phyloP scores from a whole-genome alignment of 2,113 vertebrate genomes.

The Petrocephalus zakoni region DNA sequence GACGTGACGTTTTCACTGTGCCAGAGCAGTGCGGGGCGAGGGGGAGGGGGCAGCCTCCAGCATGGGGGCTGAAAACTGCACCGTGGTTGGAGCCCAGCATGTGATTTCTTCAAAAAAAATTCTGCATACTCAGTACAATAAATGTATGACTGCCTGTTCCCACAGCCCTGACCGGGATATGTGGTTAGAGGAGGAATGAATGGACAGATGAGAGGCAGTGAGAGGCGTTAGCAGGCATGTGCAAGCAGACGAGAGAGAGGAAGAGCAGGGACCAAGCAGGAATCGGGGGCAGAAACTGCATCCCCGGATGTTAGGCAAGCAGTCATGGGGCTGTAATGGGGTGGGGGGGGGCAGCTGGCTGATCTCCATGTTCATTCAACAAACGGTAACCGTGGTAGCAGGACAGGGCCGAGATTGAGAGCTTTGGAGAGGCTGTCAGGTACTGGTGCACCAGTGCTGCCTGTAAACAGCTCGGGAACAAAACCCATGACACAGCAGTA shows the following conservation, averaged over 20 bases:
- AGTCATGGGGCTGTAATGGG: not conserved
- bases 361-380: conserved; percentile 27
- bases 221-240: not conserved
- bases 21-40: not conserved
- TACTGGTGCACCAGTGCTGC: conserved; percentile 25
- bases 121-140: not conserved
- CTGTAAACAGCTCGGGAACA: conserved; percentile 41
- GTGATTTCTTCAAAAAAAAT: not conserved
- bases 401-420: not conserved
- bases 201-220: not conserved
- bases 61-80: not conserved
- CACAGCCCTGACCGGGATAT: no score
- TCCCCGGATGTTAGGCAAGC: not conserved
- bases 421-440: conserved; percentile 7
- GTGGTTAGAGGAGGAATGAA: no score
- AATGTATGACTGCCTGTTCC: not conserved
- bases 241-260: not conserved
- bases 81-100: not conserved
- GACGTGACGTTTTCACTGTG: not conserved
- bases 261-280: not conserved
- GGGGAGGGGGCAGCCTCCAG: not conserved
- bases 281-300: not conserved
- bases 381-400: not conserved
- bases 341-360: not conserved
- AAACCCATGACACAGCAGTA: conserved; percentile 31